Evolutionary conservation across 2,888 invertebrate species (phyloP).

Genomic region (Polydesmus complanatus): DNA sequence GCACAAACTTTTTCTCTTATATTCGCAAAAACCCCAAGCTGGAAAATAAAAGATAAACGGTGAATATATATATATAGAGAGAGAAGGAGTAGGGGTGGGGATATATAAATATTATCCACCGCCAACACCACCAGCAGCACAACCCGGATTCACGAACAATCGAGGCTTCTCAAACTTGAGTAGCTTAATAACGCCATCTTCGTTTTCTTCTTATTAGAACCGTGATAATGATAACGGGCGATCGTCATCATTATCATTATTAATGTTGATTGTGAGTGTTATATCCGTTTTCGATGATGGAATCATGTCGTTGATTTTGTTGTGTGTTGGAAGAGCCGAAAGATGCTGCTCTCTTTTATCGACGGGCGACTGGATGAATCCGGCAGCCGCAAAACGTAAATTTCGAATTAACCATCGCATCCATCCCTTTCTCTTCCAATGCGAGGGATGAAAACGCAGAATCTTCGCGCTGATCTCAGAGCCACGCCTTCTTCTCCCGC

Average conservation of each 20-base stretch:
- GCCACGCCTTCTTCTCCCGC: background rate
- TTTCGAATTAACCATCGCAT: background rate
- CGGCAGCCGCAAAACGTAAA: conserved; percentile 1
- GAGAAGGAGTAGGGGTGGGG: no score
- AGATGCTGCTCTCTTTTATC: background rate
- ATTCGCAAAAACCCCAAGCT: no score
- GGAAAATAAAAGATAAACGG: no score
- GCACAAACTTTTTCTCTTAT: background rate
- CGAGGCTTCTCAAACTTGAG: background rate
- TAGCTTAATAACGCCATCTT: background rate
- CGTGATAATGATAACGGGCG: conserved; percentile 20
- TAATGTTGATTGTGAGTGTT: background rate
- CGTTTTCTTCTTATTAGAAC: conserved; percentile 18
- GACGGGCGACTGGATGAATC: background rate
- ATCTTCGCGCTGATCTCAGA: background rate
- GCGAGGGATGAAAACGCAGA: conserved; percentile 21
- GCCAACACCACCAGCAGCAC: background rate
- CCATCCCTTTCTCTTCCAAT: conserved; percentile 25
- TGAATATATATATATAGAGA: no score
- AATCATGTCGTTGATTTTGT: background rate
- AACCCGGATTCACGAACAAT: conserved; percentile 2
- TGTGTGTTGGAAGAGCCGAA: background rate
- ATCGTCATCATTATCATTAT: background rate
- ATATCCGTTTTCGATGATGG: background rate
- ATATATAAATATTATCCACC: background rate